Base-by-base conservation (phyloP, 2,113 vertebrate genomes). In the Sisor rabdophorus region DNA sequence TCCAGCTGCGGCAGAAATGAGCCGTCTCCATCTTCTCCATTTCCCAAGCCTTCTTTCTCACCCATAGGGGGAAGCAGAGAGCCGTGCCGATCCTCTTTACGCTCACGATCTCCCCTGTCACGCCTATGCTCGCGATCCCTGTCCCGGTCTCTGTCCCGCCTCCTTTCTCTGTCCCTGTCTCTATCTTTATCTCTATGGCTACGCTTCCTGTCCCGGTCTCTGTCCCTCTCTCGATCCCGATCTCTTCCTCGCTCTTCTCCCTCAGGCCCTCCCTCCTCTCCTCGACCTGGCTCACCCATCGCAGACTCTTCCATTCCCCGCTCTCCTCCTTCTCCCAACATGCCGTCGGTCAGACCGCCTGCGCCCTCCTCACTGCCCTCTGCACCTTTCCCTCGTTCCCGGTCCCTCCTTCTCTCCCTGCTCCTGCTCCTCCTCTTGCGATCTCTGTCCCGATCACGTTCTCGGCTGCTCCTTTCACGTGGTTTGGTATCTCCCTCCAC, bases 51-150 rank as follows among this genome's bases (percentile, higher is more conserved):
- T 47, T 93, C 89, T 4, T 93, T 91, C 15, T 90, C 86, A 0
- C 82, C 84, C n/a, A 58, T 54, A 17, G 86, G 80, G 0, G 80
- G 71, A 8, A 84, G 79, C 22, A 81, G 26, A 50, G 87, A 79
- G n/a, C 73, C 70, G 2, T 92, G 91, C 1, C 89, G 86, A 13
- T 93, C 91, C 36, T 91, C 90, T 47, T 87, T 80, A 12, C 91
- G 90, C 0, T 92, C 85, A 0, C 95, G 84, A 20, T 94, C 91
- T 0, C 89, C 86, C 0, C 91, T 71, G n/a, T 92, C 91, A 30
- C 90, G 81, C 73, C 91, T 92, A 79, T 92, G 92, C 74, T 93
- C 92, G 40, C 91, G 81, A 76, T 92, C 94, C 8, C 94, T 77
- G 28, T 96, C 94, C 2, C 94, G 73, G 11, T 96, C 94, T 1